phyloP scores from a whole-genome alignment of 2,113 vertebrate genomes.

The Mola mola region DNA sequence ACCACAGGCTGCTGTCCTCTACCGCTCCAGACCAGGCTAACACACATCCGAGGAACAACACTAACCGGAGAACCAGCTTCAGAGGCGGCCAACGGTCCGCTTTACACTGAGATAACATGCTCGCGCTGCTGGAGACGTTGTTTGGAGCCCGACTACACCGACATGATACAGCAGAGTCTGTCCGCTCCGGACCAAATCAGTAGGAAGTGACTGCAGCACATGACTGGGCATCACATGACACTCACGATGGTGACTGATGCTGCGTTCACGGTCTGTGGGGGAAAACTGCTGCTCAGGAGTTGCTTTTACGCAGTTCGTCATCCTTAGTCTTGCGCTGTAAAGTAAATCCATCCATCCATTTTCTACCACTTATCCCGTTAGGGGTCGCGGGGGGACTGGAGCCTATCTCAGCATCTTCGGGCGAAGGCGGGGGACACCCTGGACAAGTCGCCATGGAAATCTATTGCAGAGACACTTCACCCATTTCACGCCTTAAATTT shows the following conservation, averaged over 20 bases:
- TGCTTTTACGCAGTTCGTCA: no score
- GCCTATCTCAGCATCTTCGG: no score
- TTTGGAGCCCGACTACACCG: slow-evolving; percentile 40
- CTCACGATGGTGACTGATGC: slow-evolving; percentile 17
- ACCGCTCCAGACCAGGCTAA: slow-evolving; percentile 40
- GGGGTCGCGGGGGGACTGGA: no score
- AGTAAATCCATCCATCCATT: no score
- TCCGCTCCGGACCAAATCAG: slow-evolving; percentile 35
- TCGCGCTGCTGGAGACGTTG: slow-evolving; percentile 1
- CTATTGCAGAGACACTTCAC: no score
- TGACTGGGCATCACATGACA: slow-evolving; percentile 73
- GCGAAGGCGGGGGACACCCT: no score
- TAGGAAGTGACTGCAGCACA: slow-evolving; percentile 73
- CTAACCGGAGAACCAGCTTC: slow-evolving; percentile 23
- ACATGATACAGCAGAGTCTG: slow-evolving; percentile 69
- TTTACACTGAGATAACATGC: slow-evolving; percentile 38
- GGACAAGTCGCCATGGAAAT: no score
- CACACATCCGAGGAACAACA: slow-evolving; percentile 29
- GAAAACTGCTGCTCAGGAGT: no score
- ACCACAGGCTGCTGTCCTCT: slow-evolving; percentile 48
- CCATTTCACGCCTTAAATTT: no score
- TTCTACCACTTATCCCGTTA: no score
- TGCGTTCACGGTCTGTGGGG: slow-evolving; percentile 1
- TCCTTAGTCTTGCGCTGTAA: no score
- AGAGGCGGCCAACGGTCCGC: not conserved